A percentile compares a stretch with the other conserved stretches of the same genome.
Conservation (phyloP, 1,140 invertebrate species). For the Varroa destructor region DNA sequence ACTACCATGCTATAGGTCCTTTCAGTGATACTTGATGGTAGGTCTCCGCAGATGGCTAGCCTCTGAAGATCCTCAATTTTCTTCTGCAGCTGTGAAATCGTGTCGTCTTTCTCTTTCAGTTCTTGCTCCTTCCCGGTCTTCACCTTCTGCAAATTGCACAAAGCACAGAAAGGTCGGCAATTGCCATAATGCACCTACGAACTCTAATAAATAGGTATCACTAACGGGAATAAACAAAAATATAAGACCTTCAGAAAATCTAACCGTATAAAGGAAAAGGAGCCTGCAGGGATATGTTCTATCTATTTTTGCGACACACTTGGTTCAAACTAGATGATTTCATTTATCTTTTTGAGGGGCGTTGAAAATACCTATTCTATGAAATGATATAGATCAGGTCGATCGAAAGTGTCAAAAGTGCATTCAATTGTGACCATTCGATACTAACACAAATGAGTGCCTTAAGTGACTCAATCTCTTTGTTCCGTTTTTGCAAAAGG, state of each 20-base stretch:
- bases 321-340: too few relatives aligned
- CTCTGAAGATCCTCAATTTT: conserved; percentile 35
- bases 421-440: background rate
- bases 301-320: too few relatives aligned
- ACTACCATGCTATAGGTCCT: background rate
- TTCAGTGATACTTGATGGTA: background rate
- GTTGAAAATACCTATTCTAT: too few relatives aligned
- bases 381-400: too few relatives aligned
- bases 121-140: conserved; percentile 48
- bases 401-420: background rate
- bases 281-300: too few relatives aligned
- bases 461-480: conserved; percentile 39
- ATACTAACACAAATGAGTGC: conserved; percentile 3
- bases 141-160: conserved; percentile 5
- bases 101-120: conserved; percentile 42
- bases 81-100: conserved; percentile 29
- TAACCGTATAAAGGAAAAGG: too few relatives aligned
- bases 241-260: background rate
- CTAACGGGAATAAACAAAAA: background rate
- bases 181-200: background rate
- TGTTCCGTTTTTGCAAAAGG: conserved; percentile 42
- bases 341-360: too few relatives aligned
- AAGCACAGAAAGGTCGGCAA: background rate
- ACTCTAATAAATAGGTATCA: background rate
- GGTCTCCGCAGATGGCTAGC: conserved; percentile 16